phyloP scores from a whole-genome alignment of 2,888 invertebrate species.

The Perizoma flavofasciatum region DNA sequence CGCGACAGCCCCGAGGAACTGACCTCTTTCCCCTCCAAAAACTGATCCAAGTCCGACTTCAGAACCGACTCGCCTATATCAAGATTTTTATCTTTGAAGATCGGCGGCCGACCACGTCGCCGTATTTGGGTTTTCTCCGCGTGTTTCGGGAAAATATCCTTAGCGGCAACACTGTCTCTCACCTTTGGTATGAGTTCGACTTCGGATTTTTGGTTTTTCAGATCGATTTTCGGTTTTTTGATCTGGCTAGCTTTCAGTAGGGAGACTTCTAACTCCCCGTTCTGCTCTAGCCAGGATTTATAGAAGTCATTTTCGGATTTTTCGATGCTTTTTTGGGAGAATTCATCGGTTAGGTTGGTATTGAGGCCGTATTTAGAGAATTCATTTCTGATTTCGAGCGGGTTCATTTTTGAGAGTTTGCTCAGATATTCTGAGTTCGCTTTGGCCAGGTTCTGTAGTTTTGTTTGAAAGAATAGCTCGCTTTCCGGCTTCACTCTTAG shows the following conservation, averaged over 20 bases:
- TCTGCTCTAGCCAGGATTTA: constrained; percentile 78
- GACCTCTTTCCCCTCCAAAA: constrained; percentile 77
- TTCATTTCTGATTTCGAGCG: constrained; percentile 68
- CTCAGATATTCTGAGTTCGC: constrained; percentile 68
- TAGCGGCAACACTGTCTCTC: constrained; percentile 54
- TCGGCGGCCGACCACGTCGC: constrained; percentile 69
- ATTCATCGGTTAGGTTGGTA: constrained; percentile 56
- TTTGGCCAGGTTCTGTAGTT: constrained; percentile 68
- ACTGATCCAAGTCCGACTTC: constrained; percentile 79
- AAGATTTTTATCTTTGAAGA: constrained; percentile 74
- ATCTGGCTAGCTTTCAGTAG: constrained; percentile 66
- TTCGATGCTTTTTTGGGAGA: constrained; percentile 52
- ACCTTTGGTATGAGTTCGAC: constrained; percentile 73
- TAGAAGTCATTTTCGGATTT: constrained; percentile 75
- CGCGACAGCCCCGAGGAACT: constrained; percentile 78
- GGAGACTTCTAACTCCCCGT: constrained; percentile 78
- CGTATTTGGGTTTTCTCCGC: constrained; percentile 64
- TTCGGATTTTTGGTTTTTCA: constrained; percentile 66
- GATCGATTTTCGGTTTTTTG: constrained; percentile 57
- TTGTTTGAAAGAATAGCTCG: constrained; percentile 72
- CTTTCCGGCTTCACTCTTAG: constrained; percentile 75
- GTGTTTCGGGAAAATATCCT: constrained; percentile 58
- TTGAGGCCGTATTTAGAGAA: constrained; percentile 74
- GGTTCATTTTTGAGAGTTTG: constrained; percentile 71
- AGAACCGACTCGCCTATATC: constrained; percentile 76